These are phyloP conservation scores for Chymomyza fuscimana DNA, from an alignment of 2,888 invertebrate genomes.

Conservation along the genomic window DNA sequence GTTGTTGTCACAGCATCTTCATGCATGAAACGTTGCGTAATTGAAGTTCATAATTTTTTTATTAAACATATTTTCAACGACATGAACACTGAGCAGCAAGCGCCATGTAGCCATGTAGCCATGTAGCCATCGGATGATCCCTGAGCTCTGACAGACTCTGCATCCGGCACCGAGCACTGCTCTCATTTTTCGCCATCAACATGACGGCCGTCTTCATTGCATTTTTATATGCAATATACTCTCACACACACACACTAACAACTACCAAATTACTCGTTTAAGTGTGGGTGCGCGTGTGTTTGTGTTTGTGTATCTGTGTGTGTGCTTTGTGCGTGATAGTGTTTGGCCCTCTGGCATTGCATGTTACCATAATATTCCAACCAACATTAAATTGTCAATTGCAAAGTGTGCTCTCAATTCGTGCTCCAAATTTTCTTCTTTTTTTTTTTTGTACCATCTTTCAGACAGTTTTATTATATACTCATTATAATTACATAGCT, in stretches of 20 bases:
- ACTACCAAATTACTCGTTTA: background rate
- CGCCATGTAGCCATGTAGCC: background rate
- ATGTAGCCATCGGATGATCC: background rate
- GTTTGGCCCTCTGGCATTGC: background rate
- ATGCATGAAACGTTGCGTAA: constrained; percentile 19
- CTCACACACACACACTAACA: background rate
- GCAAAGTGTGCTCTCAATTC: constrained; percentile 1
- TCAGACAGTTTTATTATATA: background rate
- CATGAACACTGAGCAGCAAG: constrained; percentile 10
- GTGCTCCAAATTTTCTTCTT: background rate
- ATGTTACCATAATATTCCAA: background rate
- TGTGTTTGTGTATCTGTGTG: background rate
- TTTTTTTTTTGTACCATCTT: background rate
- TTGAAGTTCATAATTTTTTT: constrained; percentile 50
- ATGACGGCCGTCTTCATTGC: background rate
- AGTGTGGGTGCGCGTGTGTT: background rate
- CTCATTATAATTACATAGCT: background rate
- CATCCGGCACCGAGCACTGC: background rate
- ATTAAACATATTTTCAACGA: constrained; percentile 37
- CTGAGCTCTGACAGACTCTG: background rate
- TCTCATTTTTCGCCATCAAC: constrained; percentile 8
- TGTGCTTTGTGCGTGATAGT: background rate
- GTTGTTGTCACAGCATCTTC: background rate
- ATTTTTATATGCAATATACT: constrained; percentile 5
- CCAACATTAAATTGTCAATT: constrained; percentile 2